Conservation (phyloP, 2,113 vertebrate species). For the Leptocoma aspasia region DNA sequence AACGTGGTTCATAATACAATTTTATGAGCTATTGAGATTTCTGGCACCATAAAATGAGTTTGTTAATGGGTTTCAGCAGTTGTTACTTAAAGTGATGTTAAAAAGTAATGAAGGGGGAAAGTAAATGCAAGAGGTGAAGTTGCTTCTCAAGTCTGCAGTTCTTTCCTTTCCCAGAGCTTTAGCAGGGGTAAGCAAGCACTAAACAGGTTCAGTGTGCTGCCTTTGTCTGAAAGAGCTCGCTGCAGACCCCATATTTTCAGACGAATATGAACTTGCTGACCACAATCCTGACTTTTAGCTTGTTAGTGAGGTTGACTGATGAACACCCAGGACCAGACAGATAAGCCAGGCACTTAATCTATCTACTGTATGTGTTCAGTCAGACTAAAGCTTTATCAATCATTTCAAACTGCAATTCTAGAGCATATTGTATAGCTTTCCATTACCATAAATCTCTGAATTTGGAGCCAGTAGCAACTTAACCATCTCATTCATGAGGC, state of each 20-base stretch:
- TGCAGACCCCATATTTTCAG: slow-evolving; percentile 13
- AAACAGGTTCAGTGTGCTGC: slow-evolving; percentile 25
- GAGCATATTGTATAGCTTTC: slow-evolving; percentile 23
- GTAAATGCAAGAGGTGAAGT: slow-evolving; percentile 13
- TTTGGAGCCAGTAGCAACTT: not conserved
- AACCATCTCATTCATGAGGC: not conserved
- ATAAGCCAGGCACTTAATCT: slow-evolving; percentile 41
- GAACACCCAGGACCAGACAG: slow-evolving; percentile 25
- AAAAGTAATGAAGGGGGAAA: slow-evolving; percentile 42
- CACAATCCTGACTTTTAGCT: slow-evolving; percentile 18
- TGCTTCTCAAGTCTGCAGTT: not conserved
- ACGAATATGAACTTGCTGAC: slow-evolving; percentile 39
- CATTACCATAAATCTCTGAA: slow-evolving; percentile 7
- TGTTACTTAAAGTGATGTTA: slow-evolving; percentile 35
- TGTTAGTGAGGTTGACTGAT: slow-evolving; percentile 48
- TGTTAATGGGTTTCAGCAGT: slow-evolving; percentile 64
- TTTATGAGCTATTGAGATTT: slow-evolving; percentile 64
- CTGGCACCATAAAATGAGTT: slow-evolving; percentile 58
- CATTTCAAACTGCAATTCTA: slow-evolving; percentile 44
- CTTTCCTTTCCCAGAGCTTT: not conserved
- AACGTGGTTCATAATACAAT: slow-evolving; percentile 33
- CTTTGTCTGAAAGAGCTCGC: slow-evolving; percentile 13
- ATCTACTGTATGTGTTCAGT: slow-evolving; percentile 48
- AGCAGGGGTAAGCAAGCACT: slow-evolving; percentile 12
- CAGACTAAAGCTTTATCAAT: slow-evolving; percentile 40